These are phyloP conservation scores for Drosophila basisetae DNA, from an alignment of 2,888 invertebrate species.

Conservation along the genomic window DNA sequence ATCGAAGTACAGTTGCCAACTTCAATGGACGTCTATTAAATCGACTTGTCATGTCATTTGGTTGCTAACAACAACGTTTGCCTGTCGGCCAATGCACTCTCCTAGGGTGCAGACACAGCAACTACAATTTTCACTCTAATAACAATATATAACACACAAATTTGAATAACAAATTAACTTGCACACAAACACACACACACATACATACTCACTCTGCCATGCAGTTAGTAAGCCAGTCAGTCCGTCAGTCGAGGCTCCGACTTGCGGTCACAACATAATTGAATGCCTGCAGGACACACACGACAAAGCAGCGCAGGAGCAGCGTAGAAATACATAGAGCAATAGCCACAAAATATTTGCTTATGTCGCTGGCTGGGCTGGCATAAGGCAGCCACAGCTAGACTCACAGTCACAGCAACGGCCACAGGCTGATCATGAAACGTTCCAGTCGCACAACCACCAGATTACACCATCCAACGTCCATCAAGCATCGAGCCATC, in stretches of 20 bases:
- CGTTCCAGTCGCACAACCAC: conserved; percentile 24
- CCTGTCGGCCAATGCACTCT: conserved; percentile 66
- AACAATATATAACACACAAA: conserved; percentile 81
- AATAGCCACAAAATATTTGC: conserved; percentile 77
- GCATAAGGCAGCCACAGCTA: conserved; percentile 46
- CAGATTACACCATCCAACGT: conserved; percentile 39
- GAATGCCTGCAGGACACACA: conserved; percentile 76
- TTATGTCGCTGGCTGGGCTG: conserved; percentile 61
- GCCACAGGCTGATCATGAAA: conserved; percentile 55
- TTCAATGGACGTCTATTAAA: conserved; percentile 25
- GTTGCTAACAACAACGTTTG: conserved; percentile 47
- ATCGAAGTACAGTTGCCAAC: conserved; percentile 9
- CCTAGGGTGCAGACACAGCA: conserved; percentile 40
- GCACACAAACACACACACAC: conserved; percentile 50
- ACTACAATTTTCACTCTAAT: conserved; percentile 71
- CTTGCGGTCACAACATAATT: conserved; percentile 72
- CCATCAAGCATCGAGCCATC: conserved; percentile 52
- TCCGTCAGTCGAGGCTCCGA: conserved; percentile 42
- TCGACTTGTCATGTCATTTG: conserved; percentile 54
- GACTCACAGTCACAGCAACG: conserved; percentile 28
- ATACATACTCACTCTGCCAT: conserved; percentile 46
- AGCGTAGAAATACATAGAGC: conserved; percentile 18
- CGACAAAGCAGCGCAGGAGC: conserved; percentile 53
- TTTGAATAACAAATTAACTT: conserved; percentile 80
- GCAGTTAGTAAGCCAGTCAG: conserved; percentile 41